Conservation (phyloP, 2,113 vertebrate species). For the Salvelinus fontinalis region DNA sequence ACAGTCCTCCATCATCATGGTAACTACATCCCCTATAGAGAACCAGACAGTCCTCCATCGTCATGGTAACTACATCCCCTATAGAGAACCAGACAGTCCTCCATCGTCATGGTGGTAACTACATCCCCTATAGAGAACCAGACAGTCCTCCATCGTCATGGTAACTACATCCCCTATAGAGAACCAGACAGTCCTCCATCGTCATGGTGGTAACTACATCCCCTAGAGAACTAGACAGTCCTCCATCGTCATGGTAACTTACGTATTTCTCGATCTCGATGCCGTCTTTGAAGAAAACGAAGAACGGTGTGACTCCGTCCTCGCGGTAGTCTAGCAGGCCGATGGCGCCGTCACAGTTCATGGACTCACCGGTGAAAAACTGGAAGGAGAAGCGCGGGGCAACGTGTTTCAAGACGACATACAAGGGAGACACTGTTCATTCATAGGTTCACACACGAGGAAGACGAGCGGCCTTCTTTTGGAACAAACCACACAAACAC, state of each 20-base stretch:
- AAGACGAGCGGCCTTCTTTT: too few species aligned
- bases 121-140: too few species aligned
- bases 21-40: not conserved
- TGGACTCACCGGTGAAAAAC: constrained; percentile 85
- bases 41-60: not conserved
- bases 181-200: too few species aligned
- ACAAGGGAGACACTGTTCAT: not conserved
- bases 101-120: too few species aligned
- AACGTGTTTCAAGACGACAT: not conserved
- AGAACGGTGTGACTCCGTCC: constrained; percentile 83
- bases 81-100: not conserved
- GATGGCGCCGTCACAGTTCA: constrained; percentile 83
- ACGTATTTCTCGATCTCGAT: constrained; percentile 84
- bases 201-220: too few species aligned
- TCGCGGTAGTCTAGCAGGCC: constrained; percentile 83
- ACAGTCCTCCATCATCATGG: too few species aligned
- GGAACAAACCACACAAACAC: too few species aligned
- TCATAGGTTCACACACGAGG: too few species aligned
- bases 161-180: not conserved
- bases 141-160: too few species aligned
- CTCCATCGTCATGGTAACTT: constrained; percentile 22
- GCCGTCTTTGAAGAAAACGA: constrained; percentile 84
- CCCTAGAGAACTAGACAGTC: not conserved
- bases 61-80: too few species aligned
- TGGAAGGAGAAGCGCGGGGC: constrained; percentile 26